Conservation (phyloP, 2,797 vertebrate species). For the Macropus fuliginosus region DNA sequence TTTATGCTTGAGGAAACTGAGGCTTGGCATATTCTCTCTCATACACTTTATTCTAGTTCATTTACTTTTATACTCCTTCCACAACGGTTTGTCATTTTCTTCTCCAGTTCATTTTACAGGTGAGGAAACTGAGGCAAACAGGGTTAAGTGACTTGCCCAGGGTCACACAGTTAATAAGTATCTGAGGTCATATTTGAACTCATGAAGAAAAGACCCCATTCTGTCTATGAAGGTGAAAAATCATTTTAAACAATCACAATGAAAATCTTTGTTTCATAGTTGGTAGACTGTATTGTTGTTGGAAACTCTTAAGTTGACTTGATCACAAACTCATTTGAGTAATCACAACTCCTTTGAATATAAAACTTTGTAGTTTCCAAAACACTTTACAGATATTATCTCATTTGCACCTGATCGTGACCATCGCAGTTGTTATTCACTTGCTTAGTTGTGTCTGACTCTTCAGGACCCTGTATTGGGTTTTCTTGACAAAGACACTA, state of each 20-base stretch:
- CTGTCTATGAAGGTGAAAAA: background rate
- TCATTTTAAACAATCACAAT: background rate
- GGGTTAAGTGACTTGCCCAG: background rate
- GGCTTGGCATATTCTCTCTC: background rate
- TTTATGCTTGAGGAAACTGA: background rate
- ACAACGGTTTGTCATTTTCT: background rate
- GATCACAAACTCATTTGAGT: background rate
- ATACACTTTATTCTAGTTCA: background rate
- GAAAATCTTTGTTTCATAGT: background rate
- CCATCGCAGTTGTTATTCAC: background rate
- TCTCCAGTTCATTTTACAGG: background rate
- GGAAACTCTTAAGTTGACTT: background rate
- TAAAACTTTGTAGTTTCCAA: background rate
- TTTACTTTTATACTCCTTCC: background rate
- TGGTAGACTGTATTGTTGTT: background rate
- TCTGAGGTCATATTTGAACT: background rate
- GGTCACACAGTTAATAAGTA: background rate
- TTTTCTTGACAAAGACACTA: background rate
- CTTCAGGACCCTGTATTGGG: background rate
- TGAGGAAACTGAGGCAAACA: background rate
- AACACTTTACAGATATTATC: background rate
- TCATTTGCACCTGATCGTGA: background rate
- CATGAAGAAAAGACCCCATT: background rate
- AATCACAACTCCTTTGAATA: background rate
- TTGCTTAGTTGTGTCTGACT: background rate